A percentile compares a stretch with the other conserved stretches of the same genome.
Evolutionary conservation across 2,888 invertebrate species (phyloP).

Genomic region (Biston stratarius): DNA sequence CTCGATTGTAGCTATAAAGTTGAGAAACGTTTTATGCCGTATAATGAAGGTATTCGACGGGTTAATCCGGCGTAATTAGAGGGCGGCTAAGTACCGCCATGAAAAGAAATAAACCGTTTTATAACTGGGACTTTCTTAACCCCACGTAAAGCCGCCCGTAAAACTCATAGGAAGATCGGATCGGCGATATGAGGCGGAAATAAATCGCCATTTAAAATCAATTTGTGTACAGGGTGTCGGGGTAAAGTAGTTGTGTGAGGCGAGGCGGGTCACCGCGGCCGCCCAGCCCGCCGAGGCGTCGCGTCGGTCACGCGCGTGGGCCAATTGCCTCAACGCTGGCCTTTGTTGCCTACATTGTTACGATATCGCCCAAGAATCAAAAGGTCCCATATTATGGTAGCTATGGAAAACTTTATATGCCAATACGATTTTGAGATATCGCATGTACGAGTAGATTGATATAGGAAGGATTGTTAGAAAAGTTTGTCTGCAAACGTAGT

Average conservation of each 20-base stretch:
- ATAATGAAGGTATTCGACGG: constrained; percentile 66
- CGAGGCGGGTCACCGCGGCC: constrained; percentile 54
- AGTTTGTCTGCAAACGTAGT: constrained; percentile 3
- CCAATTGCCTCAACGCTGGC: constrained; percentile 48
- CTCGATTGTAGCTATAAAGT: constrained; percentile 49
- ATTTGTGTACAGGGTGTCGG: constrained; percentile 83
- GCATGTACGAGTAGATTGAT: constrained; percentile 2
- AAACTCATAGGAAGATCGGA: constrained; percentile 85
- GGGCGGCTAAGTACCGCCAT: constrained; percentile 67
- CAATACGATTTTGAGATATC: constrained; percentile 35
- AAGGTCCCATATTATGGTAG: constrained; percentile 45
- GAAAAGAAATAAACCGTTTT: constrained; percentile 85
- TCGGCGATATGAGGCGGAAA: constrained; percentile 85
- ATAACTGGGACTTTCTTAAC: constrained; percentile 82
- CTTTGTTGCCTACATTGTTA: constrained; percentile 53
- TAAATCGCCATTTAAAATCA: constrained; percentile 87
- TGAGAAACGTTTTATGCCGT: constrained; percentile 46
- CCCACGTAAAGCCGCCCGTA: constrained; percentile 82
- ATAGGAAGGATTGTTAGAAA: neutral
- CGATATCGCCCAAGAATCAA: constrained; percentile 49
- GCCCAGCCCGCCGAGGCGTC: constrained; percentile 47
- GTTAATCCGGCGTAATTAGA: constrained; percentile 76
- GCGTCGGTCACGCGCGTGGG: constrained; percentile 52
- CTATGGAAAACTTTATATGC: constrained; percentile 42
- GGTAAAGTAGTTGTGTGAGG: constrained; percentile 73